Evolutionary conservation across 2,113 vertebrate species (phyloP).

Genomic region (Osmerus mordax): DNA sequence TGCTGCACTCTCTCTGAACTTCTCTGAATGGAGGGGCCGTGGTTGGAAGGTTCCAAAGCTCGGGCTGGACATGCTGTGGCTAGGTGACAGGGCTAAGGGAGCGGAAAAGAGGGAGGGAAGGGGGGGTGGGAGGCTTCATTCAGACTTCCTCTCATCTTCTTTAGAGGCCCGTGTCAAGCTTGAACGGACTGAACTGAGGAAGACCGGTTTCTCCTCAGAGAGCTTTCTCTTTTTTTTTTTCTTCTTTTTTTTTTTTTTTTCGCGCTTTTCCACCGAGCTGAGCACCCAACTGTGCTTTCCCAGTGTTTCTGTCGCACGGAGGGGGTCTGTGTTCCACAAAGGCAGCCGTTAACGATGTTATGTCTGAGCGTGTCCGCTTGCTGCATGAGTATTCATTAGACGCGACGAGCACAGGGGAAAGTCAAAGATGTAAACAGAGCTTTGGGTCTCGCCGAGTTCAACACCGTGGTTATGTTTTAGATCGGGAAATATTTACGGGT

Average conservation of each 20-base stretch:
- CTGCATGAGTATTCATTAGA: conserved; percentile 49
- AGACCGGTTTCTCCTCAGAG: not conserved
- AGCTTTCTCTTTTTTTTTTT: conserved; percentile 37
- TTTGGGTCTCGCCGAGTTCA: conserved; percentile 21
- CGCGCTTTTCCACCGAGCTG: conserved; percentile 18
- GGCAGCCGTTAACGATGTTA: conserved; percentile 52
- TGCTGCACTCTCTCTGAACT: not conserved
- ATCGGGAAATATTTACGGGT: conserved; percentile 32
- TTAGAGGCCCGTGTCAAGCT: conserved; percentile 20
- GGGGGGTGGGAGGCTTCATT: conserved; percentile 14
- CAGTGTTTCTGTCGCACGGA: conserved; percentile 31
- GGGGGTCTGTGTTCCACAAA: not conserved
- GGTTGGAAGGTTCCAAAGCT: not conserved
- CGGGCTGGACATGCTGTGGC: not conserved
- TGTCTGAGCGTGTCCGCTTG: conserved; percentile 29
- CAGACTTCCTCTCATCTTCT: conserved; percentile 18
- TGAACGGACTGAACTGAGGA: conserved; percentile 2
- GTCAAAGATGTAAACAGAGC: not conserved
- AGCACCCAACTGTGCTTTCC: not conserved
- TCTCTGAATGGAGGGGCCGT: not conserved
- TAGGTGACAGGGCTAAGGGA: not conserved
- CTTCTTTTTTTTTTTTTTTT: conserved; percentile 7
- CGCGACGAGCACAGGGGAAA: not conserved
- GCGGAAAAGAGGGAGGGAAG: conserved; percentile 37
- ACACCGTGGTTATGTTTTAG: conserved; percentile 12